These are phyloP conservation scores for Oreochromis spilurus DNA, from an alignment of 2,113 vertebrate genomes.

Conservation along the genomic window DNA sequence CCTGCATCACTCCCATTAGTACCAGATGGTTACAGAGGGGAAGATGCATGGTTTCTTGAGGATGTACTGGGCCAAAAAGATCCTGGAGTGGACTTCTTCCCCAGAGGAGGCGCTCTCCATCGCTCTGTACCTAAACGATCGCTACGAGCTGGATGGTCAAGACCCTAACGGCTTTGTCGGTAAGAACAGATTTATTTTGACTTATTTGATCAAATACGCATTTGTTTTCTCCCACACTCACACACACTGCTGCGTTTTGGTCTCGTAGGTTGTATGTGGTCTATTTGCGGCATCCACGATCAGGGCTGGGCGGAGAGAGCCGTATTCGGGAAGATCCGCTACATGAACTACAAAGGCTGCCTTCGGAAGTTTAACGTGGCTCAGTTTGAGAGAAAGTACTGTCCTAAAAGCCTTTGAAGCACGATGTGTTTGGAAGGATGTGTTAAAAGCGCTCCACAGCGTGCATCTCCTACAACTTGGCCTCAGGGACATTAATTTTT, in stretches of 20 bases:
- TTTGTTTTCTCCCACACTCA: background rate
- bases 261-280: conserved; percentile 85
- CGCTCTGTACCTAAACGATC: conserved; percentile 83
- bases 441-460: background rate
- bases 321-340: conserved; percentile 85
- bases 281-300: conserved; percentile 86
- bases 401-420: conserved; percentile 28
- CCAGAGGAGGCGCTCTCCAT: conserved; percentile 82
- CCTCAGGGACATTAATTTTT: background rate
- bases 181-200: conserved; percentile 12
- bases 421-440: background rate
- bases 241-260: background rate
- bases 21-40: conserved; percentile 81
- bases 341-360: conserved; percentile 91
- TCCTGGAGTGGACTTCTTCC: conserved; percentile 84
- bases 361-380: conserved; percentile 84
- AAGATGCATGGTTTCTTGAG: conserved; percentile 87
- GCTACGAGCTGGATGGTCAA: conserved; percentile 78
- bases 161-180: conserved; percentile 83
- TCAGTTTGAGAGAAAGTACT: conserved; percentile 76
- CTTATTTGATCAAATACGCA: background rate
- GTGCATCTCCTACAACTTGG: background rate
- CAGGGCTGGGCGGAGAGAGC: conserved; percentile 82
- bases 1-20: conserved; percentile 39
- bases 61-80: conserved; percentile 96